phyloP scores from a whole-genome alignment of 2,888 invertebrate species.

The Nephrotoma appendiculata region DNA sequence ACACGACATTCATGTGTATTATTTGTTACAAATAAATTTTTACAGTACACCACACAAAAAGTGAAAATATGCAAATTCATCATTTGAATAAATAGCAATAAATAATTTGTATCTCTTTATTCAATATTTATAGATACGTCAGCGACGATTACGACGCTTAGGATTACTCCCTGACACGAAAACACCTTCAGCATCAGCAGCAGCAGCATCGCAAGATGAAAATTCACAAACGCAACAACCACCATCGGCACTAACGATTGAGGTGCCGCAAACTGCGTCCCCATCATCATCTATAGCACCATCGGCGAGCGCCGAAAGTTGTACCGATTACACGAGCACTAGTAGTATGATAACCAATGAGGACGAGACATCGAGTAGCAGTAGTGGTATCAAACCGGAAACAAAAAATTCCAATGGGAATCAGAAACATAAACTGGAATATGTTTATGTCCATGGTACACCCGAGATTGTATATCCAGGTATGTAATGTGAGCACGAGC shows the following conservation, averaged over 20 bases:
- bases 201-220: neutral
- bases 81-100: neutral
- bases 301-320: constrained; percentile 3
- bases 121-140: constrained; percentile 12
- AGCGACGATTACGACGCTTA: constrained; percentile 12
- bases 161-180: constrained; percentile 4
- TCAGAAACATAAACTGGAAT: neutral
- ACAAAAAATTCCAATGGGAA: neutral
- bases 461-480: neutral
- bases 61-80: neutral
- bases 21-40: neutral
- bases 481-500: neutral
- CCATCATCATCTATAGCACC: constrained; percentile 9
- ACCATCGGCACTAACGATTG: neutral
- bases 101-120: constrained; percentile 5
- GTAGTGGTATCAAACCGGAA: neutral
- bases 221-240: neutral
- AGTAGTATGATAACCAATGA: constrained; percentile 17
- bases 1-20: neutral
- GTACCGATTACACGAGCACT: constrained; percentile 26
- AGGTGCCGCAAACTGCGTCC: constrained; percentile 12
- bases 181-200: neutral
- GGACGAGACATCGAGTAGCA: neutral
- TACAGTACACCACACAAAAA: neutral
- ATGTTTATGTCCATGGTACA: neutral